Conservation (phyloP, 2,888 invertebrate genomes). For the Amaurobius ferox region DNA sequence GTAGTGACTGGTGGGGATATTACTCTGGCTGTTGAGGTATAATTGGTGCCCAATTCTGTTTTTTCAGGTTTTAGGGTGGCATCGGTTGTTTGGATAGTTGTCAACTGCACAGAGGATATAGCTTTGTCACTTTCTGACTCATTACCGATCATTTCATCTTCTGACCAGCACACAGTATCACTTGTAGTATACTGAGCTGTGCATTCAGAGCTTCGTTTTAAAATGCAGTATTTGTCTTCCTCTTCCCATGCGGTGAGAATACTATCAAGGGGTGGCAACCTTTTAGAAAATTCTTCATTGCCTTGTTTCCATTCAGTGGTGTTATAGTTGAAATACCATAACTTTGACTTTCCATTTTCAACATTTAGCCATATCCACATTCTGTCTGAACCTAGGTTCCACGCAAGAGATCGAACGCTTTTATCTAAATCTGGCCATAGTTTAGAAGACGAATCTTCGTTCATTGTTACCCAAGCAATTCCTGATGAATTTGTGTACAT, state of each 20-base stretch:
- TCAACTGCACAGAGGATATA: neutral
- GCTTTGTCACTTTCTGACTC: neutral
- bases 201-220: conserved; percentile 49
- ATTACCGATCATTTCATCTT: conserved; percentile 41
- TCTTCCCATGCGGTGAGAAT: conserved; percentile 56
- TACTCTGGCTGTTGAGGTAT: conserved; percentile 27
- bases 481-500: conserved; percentile 54
- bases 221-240: conserved; percentile 41
- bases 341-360: conserved; percentile 20
- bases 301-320: conserved; percentile 39
- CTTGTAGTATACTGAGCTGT: conserved; percentile 46
- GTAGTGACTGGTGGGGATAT: conserved; percentile 30
- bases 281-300: conserved; percentile 3
- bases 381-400: conserved; percentile 33
- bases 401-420: conserved; percentile 32
- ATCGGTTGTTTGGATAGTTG: conserved; percentile 23
- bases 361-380: conserved; percentile 62
- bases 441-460: conserved; percentile 12
- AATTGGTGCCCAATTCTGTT: neutral
- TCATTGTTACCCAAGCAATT: conserved; percentile 41
- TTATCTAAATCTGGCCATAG: conserved; percentile 49
- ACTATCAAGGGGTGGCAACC: conserved; percentile 24
- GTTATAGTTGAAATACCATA: conserved; percentile 53
- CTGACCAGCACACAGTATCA: conserved; percentile 52
- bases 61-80: conserved; percentile 1